Evolutionary conservation across 2,113 vertebrate genomes (phyloP).

Genomic region (Atrichornis clamosus): DNA sequence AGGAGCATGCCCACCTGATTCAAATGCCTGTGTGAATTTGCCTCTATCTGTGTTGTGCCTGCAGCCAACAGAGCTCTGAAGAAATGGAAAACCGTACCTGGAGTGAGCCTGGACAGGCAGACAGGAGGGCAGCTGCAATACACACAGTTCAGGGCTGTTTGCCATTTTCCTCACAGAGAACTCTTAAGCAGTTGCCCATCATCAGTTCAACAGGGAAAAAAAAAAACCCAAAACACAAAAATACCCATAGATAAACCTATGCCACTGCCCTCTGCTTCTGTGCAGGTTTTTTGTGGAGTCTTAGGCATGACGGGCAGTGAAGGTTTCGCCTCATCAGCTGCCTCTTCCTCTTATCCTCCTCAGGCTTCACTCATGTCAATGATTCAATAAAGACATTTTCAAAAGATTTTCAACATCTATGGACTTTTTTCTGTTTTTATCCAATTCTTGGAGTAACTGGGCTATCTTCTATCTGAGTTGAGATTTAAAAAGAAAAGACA

Average conservation of each 20-base stretch:
- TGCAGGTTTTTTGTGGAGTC: accelerated
- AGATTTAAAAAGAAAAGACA: background rate
- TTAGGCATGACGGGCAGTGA: background rate
- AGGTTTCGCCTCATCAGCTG: background rate
- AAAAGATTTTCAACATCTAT: background rate
- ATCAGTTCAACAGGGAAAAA: background rate
- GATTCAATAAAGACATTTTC: background rate
- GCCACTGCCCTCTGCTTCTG: background rate
- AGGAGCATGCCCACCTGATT: background rate
- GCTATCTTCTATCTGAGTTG: background rate
- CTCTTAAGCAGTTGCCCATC: background rate
- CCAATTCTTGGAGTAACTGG: background rate
- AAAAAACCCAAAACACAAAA: background rate
- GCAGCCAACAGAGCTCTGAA: background rate
- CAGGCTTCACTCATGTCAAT: background rate
- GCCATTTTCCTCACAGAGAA: background rate
- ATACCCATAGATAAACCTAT: background rate
- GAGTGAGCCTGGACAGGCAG: accelerated
- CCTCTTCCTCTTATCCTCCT: background rate
- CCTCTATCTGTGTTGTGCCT: background rate
- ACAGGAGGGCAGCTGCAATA: background rate
- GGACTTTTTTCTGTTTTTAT: background rate
- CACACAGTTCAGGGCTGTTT: background rate
- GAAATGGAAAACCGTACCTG: background rate
- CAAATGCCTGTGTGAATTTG: background rate